Evolutionary conservation across 2,888 invertebrate species (phyloP).

Genomic region (Fragum fragum): DNA sequence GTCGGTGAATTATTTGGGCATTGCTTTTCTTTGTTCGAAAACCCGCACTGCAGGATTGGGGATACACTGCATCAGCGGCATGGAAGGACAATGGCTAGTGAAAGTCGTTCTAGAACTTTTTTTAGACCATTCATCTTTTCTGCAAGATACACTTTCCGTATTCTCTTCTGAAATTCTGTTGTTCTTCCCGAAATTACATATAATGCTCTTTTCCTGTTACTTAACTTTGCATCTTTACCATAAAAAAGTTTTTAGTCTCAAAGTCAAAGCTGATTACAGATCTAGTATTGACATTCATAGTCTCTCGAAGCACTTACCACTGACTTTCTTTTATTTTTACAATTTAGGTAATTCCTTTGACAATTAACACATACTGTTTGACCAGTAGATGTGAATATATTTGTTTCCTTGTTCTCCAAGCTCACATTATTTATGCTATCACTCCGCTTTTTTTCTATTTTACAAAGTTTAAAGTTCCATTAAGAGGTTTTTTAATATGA

Average conservation of each 20-base stretch:
- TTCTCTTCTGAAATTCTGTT: slow-evolving; percentile 27
- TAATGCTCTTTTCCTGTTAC: slow-evolving; percentile 1
- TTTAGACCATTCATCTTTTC: slow-evolving; percentile 44
- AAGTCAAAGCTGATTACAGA: slow-evolving; percentile 21
- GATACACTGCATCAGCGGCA: slow-evolving; percentile 69
- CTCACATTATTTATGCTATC: not conserved
- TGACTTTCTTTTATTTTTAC: not conserved
- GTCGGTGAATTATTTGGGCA: slow-evolving; percentile 15
- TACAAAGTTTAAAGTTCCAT: not conserved
- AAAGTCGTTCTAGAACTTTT: slow-evolving; percentile 38
- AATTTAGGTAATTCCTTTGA: not conserved
- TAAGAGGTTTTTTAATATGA: not conserved
- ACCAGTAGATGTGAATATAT: not conserved
- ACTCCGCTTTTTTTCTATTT: slow-evolving; percentile 4
- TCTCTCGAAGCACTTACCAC: no score
- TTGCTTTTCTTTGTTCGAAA: slow-evolving; percentile 47
- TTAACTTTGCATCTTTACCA: slow-evolving; percentile 21
- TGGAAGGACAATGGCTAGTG: slow-evolving; percentile 57
- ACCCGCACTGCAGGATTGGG: slow-evolving; percentile 64
- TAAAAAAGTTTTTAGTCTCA: slow-evolving; percentile 41
- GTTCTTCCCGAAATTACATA: slow-evolving; percentile 18
- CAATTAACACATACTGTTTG: slow-evolving; percentile 12
- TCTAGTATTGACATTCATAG: not conserved
- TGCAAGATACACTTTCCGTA: not conserved
- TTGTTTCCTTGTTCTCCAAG: no score